Conservation (phyloP, 1,140 invertebrate species). For the Papilio glaucus region DNA sequence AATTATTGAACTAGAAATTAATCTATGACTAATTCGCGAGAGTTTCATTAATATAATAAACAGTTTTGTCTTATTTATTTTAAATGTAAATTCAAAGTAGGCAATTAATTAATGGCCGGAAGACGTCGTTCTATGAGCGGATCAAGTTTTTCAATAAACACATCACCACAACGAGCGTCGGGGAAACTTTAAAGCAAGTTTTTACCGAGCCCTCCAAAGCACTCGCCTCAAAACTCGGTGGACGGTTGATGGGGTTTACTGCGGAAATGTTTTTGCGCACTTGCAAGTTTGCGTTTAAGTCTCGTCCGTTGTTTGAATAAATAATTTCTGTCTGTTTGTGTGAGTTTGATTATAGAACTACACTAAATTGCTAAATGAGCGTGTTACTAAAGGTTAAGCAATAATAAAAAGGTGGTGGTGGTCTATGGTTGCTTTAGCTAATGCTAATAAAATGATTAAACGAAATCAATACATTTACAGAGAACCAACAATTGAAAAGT, state of each 20-base stretch:
- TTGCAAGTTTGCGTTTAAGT: conserved; percentile 16
- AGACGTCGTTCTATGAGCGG: background rate
- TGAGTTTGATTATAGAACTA: background rate
- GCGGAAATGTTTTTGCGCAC: conserved; percentile 26
- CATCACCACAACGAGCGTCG: conserved; percentile 8
- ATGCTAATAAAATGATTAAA: background rate
- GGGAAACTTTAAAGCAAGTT: conserved; percentile 25
- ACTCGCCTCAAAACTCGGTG: conserved; percentile 14
- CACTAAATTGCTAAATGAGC: background rate
- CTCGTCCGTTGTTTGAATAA: background rate
- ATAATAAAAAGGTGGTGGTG: background rate
- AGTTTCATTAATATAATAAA: background rate
- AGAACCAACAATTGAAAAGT: background rate
- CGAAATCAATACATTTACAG: background rate
- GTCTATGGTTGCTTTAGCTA: background rate
- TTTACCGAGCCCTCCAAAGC: conserved; percentile 18
- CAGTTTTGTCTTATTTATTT: background rate
- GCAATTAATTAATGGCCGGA: background rate
- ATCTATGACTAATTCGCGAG: background rate
- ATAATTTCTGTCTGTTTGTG: background rate
- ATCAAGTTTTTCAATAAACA: conserved; percentile 26
- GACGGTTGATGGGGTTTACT: conserved; percentile 27
- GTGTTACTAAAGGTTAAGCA: background rate
- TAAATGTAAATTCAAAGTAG: background rate
- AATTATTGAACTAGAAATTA: background rate